Conservation (phyloP, 2,113 vertebrate genomes). For the Colossoma macropomum region DNA sequence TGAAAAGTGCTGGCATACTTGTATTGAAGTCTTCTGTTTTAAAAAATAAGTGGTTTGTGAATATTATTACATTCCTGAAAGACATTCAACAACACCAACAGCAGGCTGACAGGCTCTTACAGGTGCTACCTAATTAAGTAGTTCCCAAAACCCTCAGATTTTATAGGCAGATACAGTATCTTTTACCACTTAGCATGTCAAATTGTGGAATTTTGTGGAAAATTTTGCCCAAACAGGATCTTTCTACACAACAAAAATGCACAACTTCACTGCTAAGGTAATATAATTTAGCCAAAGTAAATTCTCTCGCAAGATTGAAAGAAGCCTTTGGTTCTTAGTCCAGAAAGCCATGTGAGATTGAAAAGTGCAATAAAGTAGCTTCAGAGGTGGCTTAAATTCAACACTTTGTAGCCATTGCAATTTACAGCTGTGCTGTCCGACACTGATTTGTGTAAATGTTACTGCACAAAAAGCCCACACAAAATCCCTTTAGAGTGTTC, state of each 20-base stretch:
- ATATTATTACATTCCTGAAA: neutral
- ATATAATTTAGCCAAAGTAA: no score
- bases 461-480: neutral
- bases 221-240: no score
- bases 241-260: neutral
- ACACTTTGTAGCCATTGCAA: neutral
- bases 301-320: no score
- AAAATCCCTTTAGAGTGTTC: neutral
- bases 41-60: neutral
- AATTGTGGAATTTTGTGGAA: neutral
- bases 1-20: neutral
- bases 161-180: neutral
- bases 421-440: neutral
- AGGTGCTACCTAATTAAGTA: neutral
- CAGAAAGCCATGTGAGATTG: neutral
- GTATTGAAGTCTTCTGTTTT: neutral
- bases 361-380: neutral
- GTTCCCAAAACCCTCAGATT: neutral
- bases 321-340: neutral
- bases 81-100: neutral
- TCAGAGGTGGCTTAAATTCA: neutral
- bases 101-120: neutral
- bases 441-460: neutral
- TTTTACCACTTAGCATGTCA: neutral
- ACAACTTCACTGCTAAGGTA: no score